A percentile compares a stretch with the other conserved stretches of the same genome.
Conservation (phyloP, 2,113 vertebrate genomes). For the Chionomys nivalis region DNA sequence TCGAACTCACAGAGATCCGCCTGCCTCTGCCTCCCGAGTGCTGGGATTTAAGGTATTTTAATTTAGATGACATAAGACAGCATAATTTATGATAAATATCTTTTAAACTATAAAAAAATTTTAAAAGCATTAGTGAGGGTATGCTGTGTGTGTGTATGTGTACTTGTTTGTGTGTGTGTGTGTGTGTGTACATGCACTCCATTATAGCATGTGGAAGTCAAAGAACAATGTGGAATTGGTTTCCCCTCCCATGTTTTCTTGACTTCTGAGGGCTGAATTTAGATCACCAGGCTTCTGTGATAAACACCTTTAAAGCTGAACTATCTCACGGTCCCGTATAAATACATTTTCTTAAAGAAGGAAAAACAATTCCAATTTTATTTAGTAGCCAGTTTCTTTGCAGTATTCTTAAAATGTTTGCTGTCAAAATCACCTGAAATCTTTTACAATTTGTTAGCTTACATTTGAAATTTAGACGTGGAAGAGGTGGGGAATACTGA, state of each 20-base stretch:
- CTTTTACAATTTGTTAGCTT: constrained; percentile 63
- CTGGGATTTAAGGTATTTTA: too few species aligned
- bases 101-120: not conserved
- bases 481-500: constrained; percentile 64
- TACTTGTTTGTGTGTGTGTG: not conserved
- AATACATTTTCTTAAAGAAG: not conserved
- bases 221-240: not conserved
- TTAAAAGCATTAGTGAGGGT: too few species aligned
- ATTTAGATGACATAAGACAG: not conserved
- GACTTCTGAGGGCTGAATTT: not conserved
- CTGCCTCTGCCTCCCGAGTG: too few species aligned
- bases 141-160: not conserved
- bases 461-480: not conserved
- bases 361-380: not conserved
- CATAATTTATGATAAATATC: not conserved
- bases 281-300: too few species aligned
- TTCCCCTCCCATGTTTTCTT: too few species aligned
- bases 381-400: not conserved
- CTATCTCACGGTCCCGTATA: not conserved
- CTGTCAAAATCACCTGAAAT: constrained; percentile 60
- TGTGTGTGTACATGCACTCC: not conserved
- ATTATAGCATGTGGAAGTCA: not conserved
- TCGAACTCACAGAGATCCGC: too few species aligned
- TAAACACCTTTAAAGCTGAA: too few species aligned
- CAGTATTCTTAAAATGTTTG: constrained; percentile 58